Conservation (phyloP, 1,140 invertebrate species). For the Hyposmocoma kahamanoa region DNA sequence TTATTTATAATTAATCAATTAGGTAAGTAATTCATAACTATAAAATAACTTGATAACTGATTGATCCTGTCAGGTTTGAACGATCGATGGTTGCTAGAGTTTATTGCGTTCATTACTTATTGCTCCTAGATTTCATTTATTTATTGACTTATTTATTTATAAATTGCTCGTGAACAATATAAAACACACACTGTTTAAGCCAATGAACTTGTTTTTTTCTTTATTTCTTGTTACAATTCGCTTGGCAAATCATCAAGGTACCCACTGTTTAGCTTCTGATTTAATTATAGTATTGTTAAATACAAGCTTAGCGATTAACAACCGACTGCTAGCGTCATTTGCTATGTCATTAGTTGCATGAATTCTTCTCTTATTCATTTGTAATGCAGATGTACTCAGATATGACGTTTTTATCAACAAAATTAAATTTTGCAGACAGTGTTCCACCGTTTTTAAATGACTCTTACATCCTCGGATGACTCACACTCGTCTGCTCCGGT, state of each 20-base stretch:
- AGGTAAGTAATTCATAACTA: too few species aligned
- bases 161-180: neutral
- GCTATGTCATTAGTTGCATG: too few species aligned
- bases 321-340: too few species aligned
- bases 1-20: too few species aligned
- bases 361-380: too few species aligned
- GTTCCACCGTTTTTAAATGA: neutral
- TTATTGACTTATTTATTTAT: slow-evolving; percentile 1
- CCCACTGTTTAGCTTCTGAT: slow-evolving; percentile 5
- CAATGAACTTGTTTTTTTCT: slow-evolving; percentile 29
- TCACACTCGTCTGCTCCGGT: slow-evolving; percentile 1
- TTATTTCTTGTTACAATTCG: slow-evolving; percentile 12
- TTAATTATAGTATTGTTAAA: neutral
- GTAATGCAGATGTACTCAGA: neutral
- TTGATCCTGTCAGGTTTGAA: slow-evolving; percentile 10
- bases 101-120: slow-evolving; percentile 27
- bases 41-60: too few species aligned
- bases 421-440: neutral
- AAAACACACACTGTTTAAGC: slow-evolving; percentile 12
- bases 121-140: slow-evolving; percentile 21
- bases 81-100: slow-evolving; percentile 9
- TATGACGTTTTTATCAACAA: neutral
- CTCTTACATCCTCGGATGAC: neutral
- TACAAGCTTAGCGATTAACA: neutral
- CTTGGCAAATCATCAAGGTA: slow-evolving; percentile 30